These are phyloP conservation scores for Stegodyphus dumicola DNA, from an alignment of 1,140 invertebrate genomes.

Conservation along the genomic window DNA sequence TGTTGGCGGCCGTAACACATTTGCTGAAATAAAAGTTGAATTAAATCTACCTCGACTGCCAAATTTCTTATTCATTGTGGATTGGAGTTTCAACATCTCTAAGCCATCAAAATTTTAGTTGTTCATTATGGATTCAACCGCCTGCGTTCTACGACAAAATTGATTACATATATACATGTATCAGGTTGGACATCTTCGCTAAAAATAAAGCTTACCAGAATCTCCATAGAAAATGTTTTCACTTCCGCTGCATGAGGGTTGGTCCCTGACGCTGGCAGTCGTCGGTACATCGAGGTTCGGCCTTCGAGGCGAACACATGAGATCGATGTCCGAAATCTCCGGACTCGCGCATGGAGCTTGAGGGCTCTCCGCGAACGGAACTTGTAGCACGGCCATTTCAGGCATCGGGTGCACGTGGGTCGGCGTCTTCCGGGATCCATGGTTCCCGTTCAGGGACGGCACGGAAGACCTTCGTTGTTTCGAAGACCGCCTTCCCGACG, in stretches of 20 bases:
- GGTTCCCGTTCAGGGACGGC: slow-evolving; percentile 4
- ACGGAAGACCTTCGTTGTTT: slow-evolving; percentile 18
- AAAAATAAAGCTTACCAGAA: neutral
- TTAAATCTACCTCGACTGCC: too few species aligned
- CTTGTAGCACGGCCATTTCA: slow-evolving; percentile 48
- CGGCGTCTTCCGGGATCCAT: slow-evolving; percentile 17
- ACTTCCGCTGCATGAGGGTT: slow-evolving; percentile 49
- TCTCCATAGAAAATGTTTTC: slow-evolving; percentile 36
- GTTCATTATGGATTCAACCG: too few species aligned
- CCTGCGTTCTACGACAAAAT: too few species aligned
- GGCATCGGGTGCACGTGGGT: slow-evolving; percentile 47
- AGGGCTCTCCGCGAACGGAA: slow-evolving; percentile 46
- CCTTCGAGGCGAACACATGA: slow-evolving; percentile 68
- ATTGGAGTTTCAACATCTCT: too few species aligned
- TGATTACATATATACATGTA: too few species aligned
- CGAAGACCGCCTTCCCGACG: slow-evolving; percentile 9
- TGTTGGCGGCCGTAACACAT: too few species aligned
- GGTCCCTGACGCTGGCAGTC: neutral
- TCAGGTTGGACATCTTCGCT: too few species aligned
- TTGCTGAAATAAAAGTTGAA: too few species aligned
- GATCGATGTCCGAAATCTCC: slow-evolving; percentile 74
- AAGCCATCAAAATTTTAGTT: too few species aligned
- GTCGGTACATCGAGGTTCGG: neutral
- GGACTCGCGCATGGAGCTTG: slow-evolving; percentile 73
- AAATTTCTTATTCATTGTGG: too few species aligned